Evolutionary conservation across 1,140 invertebrate genomes (phyloP), one percentile per base, ranked within the genome.

Genomic region (Epicauta chinensis): DNA sequence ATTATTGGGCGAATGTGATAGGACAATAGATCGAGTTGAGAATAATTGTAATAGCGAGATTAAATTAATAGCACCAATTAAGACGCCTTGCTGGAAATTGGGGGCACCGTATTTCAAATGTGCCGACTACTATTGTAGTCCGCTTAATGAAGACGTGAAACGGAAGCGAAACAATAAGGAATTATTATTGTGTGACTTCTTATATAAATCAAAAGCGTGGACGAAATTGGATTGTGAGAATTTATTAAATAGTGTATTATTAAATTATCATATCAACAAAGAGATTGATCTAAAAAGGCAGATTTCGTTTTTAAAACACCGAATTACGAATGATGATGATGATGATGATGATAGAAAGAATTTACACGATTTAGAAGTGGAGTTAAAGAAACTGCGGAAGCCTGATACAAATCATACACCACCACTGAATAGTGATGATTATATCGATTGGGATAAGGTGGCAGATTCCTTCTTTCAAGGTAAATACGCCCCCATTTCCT

Each of bases 71-170:
- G 23, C 51, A 16, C 16, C 39, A 2, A 53, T 38, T 1, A 42
- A 54, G 44, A 30, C 32, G 38, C 37, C 15, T 31, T 32, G 58
- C 1, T 59, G 58, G 58, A 50, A 58, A 49, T 31, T 68, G 13
- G 68, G 62, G 2, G 59, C 56, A 5, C 68, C 68, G 10, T 70
- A 64, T 61, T 70, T 69, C 53, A 70, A 70, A 56, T 58, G 60
- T 42, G 50, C 42, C 14, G 34, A 60, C 31, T 48, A 60, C 35
- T 68, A 57, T 61, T 49, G 54, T 12, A 59, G 59, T 37, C 61
- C 61, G 2, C 48, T 53, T 16, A 70, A 69, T 55, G 13, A 30
- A 29, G 67, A 70, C 48, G 44, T 54, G 12, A 14, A 59, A 2
- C 16, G 45, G 41, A 67, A 70, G 51, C 30, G 49, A 37, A 30